Conservation (phyloP, 2,113 vertebrate genomes). For the Cynopterus brachyotis region DNA sequence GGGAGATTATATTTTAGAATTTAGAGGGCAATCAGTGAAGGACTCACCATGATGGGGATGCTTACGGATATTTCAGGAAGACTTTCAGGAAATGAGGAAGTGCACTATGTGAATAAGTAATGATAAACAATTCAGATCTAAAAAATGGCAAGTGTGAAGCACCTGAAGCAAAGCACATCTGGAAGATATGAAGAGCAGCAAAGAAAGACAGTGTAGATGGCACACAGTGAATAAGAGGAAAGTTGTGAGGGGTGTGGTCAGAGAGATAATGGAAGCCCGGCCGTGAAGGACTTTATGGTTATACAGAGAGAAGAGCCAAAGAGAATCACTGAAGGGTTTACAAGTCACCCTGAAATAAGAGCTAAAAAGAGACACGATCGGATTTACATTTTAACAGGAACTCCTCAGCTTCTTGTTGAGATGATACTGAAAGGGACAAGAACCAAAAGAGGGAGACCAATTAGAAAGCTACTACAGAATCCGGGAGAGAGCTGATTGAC, state of each 20-base stretch:
- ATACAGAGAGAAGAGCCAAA: background rate
- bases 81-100: background rate
- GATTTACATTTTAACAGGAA: background rate
- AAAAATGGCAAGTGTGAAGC: background rate
- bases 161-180: background rate
- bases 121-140: background rate
- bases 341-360: background rate
- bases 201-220: background rate
- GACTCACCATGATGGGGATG: background rate
- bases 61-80: background rate
- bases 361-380: background rate
- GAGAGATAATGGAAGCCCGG: background rate
- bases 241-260: background rate
- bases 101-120: background rate
- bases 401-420: background rate
- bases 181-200: background rate
- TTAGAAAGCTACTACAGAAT: background rate
- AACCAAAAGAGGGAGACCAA: background rate
- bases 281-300: background rate
- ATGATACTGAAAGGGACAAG: background rate
- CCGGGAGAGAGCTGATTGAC: background rate
- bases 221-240: background rate
- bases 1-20: background rate
- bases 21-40: background rate
- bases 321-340: background rate